phyloP scores from a whole-genome alignment of 2,797 vertebrate species.

The Enteromius viviparus region DNA sequence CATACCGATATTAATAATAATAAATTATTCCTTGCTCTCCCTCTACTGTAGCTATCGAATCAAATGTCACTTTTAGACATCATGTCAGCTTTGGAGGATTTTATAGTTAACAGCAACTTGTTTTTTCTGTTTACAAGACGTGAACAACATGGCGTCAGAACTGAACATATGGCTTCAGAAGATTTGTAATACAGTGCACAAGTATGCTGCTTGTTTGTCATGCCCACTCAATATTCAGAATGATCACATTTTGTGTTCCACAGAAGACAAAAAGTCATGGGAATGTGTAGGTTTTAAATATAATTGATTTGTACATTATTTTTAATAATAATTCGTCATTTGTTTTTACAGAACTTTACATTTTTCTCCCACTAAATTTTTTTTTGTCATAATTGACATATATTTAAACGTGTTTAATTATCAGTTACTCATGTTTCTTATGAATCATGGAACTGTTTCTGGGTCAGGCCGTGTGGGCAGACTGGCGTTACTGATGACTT shows the following conservation, averaged over 20 bases:
- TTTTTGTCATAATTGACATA: not conserved
- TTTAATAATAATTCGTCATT: no score
- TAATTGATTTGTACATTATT: not conserved
- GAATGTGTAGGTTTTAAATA: not conserved
- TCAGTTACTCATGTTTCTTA: constrained; percentile 26
- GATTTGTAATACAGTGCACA: not conserved
- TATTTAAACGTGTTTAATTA: not conserved
- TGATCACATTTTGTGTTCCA: not conserved
- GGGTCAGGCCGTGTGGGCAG: constrained; percentile 23
- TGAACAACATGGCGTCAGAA: not conserved
- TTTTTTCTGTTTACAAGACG: not conserved
- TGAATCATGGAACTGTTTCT: constrained; percentile 10
- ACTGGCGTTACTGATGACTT: constrained; percentile 15
- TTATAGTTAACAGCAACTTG: not conserved
- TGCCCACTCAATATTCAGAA: not conserved
- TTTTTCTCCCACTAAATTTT: not conserved
- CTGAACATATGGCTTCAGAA: not conserved
- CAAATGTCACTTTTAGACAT: not conserved
- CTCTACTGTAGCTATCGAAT: not conserved
- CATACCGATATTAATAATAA: no score
- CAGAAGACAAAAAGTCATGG: not conserved
- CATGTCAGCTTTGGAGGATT: not conserved
- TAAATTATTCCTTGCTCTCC: not conserved
- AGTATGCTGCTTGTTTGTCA: not conserved
- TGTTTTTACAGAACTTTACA: not conserved